Conservation (phyloP, 1,140 invertebrate genomes). For the Lucilia cuprina region DNA sequence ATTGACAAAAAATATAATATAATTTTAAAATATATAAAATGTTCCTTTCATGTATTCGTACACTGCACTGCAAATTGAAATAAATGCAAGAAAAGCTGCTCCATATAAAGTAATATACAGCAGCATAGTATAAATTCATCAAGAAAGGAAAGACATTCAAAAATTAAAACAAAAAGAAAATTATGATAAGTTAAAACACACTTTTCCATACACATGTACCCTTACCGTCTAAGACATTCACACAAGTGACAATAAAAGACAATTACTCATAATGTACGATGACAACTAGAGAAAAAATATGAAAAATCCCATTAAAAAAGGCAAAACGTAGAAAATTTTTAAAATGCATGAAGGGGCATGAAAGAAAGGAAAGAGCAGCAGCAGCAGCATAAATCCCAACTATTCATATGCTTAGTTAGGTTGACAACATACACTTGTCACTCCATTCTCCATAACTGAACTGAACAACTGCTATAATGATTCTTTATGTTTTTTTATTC, state of each 20-base stretch:
- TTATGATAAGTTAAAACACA: neutral
- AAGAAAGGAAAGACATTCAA: neutral
- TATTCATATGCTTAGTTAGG: conserved; percentile 24
- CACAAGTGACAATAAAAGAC: conserved; percentile 27
- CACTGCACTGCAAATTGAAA: neutral
- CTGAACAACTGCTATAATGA: conserved; percentile 13
- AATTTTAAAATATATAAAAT: neutral
- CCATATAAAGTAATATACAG: conserved; percentile 6
- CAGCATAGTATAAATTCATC: neutral
- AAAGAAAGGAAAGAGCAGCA: neutral
- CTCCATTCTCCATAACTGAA: neutral
- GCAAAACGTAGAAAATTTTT: neutral
- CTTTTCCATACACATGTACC: neutral
- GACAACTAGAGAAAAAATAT: neutral
- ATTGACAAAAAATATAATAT: neutral
- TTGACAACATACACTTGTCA: conserved; percentile 20
- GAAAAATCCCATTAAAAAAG: neutral
- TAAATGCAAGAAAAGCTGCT: neutral
- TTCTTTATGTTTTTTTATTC: neutral
- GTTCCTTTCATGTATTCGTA: neutral
- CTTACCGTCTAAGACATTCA: neutral
- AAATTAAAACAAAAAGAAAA: no score
- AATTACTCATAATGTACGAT: conserved; percentile 30
- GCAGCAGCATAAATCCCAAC: conserved; percentile 1
- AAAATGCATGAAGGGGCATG: neutral